Percentiles rank a stretch among this genome's conserved stretches.
Conservation (phyloP, 2,888 invertebrate species). For the Nematopogon swammerdamellus region DNA sequence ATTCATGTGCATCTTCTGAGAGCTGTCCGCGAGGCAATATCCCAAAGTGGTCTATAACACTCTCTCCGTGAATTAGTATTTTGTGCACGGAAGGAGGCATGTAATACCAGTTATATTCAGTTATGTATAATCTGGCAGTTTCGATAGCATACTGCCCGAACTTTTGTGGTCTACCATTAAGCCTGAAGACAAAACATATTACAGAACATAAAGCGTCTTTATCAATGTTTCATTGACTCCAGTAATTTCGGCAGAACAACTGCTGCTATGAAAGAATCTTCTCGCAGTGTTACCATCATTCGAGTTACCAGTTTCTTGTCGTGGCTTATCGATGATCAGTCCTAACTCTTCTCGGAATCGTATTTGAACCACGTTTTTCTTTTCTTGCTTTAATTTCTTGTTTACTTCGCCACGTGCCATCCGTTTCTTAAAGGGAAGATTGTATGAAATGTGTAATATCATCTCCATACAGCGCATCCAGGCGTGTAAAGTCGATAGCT, state of each 20-base stretch:
- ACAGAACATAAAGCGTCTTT: slow-evolving; percentile 8
- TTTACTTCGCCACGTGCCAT: background rate
- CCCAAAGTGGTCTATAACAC: slow-evolving; percentile 3
- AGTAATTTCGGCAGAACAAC: slow-evolving; percentile 7
- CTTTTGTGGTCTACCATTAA: background rate
- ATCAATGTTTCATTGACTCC: slow-evolving; percentile 8
- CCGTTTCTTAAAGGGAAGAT: slow-evolving; percentile 6
- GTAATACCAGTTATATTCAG: slow-evolving; percentile 2
- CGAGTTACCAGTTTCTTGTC: slow-evolving; percentile 10
- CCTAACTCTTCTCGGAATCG: slow-evolving; percentile 1
- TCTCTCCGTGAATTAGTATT: slow-evolving; percentile 6
- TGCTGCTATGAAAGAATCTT: slow-evolving; percentile 8
- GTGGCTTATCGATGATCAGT: slow-evolving; percentile 6
- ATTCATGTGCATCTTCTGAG: slow-evolving; percentile 9
- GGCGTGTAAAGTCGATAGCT: slow-evolving; percentile 10
- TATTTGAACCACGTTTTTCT: background rate
- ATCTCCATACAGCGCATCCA: slow-evolving; percentile 10
- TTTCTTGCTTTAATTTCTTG: background rate
- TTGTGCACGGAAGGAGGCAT: slow-evolving; percentile 4
- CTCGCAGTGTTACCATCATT: slow-evolving; percentile 12
- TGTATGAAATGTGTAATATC: slow-evolving; percentile 11
- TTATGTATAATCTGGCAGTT: slow-evolving; percentile 3
- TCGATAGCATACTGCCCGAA: background rate
- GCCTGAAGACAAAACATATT: slow-evolving; percentile 5
- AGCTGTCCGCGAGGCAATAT: slow-evolving; percentile 5